Evolutionary conservation across 2,797 vertebrate genomes (phyloP).

Genomic region (Balearica regulorum): DNA sequence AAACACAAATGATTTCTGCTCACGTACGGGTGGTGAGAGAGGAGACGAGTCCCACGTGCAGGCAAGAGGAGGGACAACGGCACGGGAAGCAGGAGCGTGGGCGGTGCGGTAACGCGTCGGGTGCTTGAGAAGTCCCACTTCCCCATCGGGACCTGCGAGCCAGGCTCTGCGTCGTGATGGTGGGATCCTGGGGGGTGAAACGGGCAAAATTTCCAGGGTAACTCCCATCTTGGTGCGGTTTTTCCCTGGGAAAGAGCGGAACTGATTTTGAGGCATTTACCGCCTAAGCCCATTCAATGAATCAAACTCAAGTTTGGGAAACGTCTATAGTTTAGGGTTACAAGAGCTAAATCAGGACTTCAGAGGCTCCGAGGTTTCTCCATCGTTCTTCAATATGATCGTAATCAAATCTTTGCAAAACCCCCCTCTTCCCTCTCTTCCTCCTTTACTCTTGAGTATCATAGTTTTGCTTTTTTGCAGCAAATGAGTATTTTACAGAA

Average conservation of each 20-base stretch:
- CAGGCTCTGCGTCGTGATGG: accelerated
- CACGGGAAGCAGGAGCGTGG: background rate
- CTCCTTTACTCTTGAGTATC: background rate
- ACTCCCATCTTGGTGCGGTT: background rate
- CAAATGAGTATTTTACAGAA: background rate
- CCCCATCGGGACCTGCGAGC: accelerated
- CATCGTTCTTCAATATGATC: background rate
- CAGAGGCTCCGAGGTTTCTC: background rate
- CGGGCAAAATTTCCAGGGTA: background rate
- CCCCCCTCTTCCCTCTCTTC: background rate
- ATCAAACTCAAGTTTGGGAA: background rate
- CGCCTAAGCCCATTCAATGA: background rate
- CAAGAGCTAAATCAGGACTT: background rate
- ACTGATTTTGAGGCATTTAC: background rate
- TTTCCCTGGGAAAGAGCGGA: background rate
- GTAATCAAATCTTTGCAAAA: background rate
- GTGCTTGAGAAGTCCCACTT: background rate
- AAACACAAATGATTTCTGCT: background rate
- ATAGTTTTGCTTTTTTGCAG: background rate
- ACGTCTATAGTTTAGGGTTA: background rate
- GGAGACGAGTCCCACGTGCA: accelerated
- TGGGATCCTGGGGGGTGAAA: background rate
- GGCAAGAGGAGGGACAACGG: too few species aligned
- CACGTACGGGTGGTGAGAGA: accelerated
- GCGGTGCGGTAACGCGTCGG: accelerated